Percentiles rank a stretch among this genome's conserved stretches.
phyloP scores from a whole-genome alignment of 2,113 vertebrate genomes.

The cat (Felis catus) region DNA sequence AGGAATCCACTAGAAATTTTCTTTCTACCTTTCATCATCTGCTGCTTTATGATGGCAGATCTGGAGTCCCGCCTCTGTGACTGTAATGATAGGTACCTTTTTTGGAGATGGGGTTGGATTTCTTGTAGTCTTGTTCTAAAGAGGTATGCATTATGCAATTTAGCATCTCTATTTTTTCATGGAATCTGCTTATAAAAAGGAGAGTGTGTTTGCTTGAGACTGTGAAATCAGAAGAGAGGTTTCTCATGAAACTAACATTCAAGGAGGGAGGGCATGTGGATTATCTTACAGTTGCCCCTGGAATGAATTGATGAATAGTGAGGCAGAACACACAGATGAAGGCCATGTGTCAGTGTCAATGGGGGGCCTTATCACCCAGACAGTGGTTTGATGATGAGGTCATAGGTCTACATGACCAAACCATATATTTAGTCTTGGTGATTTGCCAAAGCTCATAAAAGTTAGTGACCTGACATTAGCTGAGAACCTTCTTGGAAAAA shows the following conservation, averaged over 20 bases:
- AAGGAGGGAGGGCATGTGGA: background rate
- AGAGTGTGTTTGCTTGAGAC: background rate
- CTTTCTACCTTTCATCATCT: background rate
- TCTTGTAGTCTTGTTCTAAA: background rate
- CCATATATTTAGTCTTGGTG: background rate
- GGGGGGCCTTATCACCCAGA: background rate
- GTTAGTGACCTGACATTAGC: background rate
- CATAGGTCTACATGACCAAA: background rate
- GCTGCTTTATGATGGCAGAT: background rate
- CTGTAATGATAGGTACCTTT: background rate
- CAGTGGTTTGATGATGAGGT: background rate
- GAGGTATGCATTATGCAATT: background rate
- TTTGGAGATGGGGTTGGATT: background rate
- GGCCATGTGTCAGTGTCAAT: background rate
- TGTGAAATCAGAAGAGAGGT: background rate
- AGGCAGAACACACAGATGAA: background rate
- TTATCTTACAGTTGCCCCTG: background rate
- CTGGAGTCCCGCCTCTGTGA: background rate
- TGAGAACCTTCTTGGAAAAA: slow-evolving; percentile 28
- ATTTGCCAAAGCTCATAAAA: background rate
- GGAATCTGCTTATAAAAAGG: background rate
- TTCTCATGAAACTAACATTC: background rate
- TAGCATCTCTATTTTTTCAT: background rate
- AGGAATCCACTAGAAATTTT: background rate
- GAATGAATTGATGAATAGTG: background rate